Percentiles rank a stretch among this genome's conserved stretches.
Conservation (phyloP, 92 coral and sea anemone species). For the Pocillopora grandis region DNA sequence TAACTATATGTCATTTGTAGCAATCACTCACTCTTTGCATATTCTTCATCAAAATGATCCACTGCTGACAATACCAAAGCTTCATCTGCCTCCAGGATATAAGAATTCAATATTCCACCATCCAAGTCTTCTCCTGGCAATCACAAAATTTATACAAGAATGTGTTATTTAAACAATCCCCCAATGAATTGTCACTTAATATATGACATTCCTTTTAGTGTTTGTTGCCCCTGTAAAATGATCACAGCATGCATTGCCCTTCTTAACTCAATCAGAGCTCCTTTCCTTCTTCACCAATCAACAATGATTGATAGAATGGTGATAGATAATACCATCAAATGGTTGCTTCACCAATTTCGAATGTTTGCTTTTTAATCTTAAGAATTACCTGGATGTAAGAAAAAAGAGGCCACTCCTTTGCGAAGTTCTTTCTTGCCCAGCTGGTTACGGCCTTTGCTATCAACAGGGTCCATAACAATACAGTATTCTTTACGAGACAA, state of each 20-base stretch:
- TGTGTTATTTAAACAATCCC: too few relatives aligned
- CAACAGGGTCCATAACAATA: constrained; percentile 82
- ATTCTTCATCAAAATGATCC: constrained; percentile 75
- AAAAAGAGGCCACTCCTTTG: constrained; percentile 74
- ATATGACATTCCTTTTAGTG: too few relatives aligned
- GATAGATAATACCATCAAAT: too few relatives aligned
- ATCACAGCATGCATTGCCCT: too few relatives aligned
- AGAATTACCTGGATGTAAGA: constrained; percentile 84
- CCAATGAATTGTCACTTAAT: too few relatives aligned
- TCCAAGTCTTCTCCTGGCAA: constrained; percentile 83
- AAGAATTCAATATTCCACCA: constrained; percentile 80
- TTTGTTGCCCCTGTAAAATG: too few relatives aligned
- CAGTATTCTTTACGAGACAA: constrained; percentile 79
- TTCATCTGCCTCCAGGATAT: constrained; percentile 86
- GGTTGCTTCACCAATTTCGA: too few relatives aligned
- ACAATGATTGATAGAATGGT: too few relatives aligned
- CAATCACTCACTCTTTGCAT: constrained; percentile 48
- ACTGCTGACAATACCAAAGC: constrained; percentile 85
- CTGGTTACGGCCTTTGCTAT: constrained; percentile 85
- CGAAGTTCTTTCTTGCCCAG: constrained; percentile 83
- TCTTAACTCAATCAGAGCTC: too few relatives aligned
- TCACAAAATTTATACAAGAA: not conserved
- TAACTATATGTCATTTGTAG: not conserved
- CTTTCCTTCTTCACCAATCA: too few relatives aligned
- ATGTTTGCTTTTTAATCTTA: too few relatives aligned